A percentile compares a stretch with the other conserved stretches of the same genome.
Evolutionary conservation across 2,888 invertebrate genomes (phyloP).

Genomic region (Tillus elongatus): DNA sequence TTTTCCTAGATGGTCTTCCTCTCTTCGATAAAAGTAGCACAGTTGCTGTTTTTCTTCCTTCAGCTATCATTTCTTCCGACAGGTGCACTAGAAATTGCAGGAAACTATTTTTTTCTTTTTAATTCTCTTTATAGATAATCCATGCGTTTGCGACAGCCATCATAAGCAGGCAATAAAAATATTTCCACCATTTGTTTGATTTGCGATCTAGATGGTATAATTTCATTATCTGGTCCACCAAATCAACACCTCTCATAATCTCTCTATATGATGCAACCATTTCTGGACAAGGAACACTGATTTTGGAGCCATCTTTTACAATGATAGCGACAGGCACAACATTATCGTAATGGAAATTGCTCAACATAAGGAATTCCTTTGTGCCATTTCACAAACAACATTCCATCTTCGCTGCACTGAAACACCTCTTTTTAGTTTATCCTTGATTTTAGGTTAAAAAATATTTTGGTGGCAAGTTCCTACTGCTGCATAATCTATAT

Average conservation of each 20-base stretch:
- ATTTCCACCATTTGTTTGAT: conserved; percentile 27
- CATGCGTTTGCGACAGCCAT: conserved; percentile 24
- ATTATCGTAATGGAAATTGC: conserved; percentile 27
- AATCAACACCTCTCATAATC: conserved; percentile 26
- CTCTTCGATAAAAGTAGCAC: conserved; percentile 4
- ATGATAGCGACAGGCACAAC: conserved; percentile 18
- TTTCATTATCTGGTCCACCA: conserved; percentile 26
- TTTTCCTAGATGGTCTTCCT: conserved; percentile 14
- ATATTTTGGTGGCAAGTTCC: not conserved
- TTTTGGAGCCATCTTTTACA: conserved; percentile 26
- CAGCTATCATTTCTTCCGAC: conserved; percentile 15
- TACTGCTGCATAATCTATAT: conserved; percentile 5
- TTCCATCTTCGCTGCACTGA: not conserved
- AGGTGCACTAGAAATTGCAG: conserved; percentile 13
- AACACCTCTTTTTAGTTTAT: conserved; percentile 1
- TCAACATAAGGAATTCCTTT: conserved; percentile 27
- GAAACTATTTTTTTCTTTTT: conserved; percentile 12
- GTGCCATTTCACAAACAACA: conserved; percentile 19
- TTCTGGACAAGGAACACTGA: conserved; percentile 20
- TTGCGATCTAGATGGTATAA: conserved; percentile 26
- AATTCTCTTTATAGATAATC: conserved; percentile 15
- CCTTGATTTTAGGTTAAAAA: not conserved
- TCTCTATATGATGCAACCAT: conserved; percentile 22
- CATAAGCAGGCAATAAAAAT: conserved; percentile 26
- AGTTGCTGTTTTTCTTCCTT: conserved; percentile 14